Conservation (phyloP, 2,113 vertebrate genomes). For the Acanthochromis polyacanthus region DNA sequence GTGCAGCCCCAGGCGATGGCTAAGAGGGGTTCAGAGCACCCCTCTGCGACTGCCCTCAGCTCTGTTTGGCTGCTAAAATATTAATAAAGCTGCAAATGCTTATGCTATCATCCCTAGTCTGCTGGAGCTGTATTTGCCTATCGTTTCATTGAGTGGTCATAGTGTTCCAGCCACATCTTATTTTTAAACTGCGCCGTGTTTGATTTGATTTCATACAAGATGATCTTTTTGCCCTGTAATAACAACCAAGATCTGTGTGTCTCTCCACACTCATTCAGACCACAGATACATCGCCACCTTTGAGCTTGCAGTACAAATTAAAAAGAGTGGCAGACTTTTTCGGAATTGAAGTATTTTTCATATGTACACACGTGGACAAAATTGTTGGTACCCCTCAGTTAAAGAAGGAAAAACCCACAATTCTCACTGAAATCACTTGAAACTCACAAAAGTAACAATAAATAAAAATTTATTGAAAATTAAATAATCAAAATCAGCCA, state of each 20-base stretch:
- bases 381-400: no score
- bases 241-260: neutral
- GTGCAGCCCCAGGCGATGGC: conserved; percentile 65
- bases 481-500: no score
- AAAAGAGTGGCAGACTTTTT: neutral
- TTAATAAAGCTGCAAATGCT: conserved; percentile 79
- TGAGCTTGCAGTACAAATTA: neutral
- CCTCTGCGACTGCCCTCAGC: conserved; percentile 64
- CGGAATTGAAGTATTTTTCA: neutral
- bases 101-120: conserved; percentile 70
- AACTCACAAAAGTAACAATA: no score
- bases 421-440: no score
- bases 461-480: no score
- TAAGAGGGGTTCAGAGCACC: conserved; percentile 67
- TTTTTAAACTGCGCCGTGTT: conserved; percentile 14
- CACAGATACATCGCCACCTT: neutral
- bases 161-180: conserved; percentile 27
- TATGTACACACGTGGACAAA: no score
- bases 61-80: conserved; percentile 82
- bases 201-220: conserved; percentile 27
- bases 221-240: neutral
- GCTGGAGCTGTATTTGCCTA: conserved; percentile 63
- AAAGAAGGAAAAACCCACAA: no score
- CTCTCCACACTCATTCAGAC: conserved; percentile 5
- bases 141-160: conserved; percentile 56